Evolutionary conservation across 2,888 invertebrate species (phyloP).

Genomic region (Maniola hyperantus): DNA sequence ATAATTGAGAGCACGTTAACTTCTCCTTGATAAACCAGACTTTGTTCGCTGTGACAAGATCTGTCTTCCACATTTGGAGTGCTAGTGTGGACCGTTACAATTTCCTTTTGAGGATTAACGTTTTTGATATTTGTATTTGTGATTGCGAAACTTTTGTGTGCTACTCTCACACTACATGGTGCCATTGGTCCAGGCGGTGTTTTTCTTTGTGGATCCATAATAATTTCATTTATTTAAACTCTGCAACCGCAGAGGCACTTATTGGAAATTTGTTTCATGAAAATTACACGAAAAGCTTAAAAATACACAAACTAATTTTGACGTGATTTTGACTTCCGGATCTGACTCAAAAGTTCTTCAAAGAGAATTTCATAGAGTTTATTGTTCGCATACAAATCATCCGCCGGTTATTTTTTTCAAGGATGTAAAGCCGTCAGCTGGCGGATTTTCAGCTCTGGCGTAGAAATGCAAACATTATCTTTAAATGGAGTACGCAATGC

Average conservation of each 20-base stretch:
- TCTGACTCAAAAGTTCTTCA: neutral
- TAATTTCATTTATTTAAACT: constrained; percentile 23
- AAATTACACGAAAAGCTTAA: neutral
- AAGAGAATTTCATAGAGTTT: neutral
- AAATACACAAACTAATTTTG: neutral
- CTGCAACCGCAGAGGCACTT: neutral
- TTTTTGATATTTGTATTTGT: constrained; percentile 50
- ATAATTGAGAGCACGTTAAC: constrained; percentile 71
- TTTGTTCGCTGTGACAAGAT: constrained; percentile 57
- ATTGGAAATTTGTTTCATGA: neutral
- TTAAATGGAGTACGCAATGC: too few species aligned
- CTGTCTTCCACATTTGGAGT: constrained; percentile 62
- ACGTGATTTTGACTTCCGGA: neutral
- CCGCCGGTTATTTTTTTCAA: too few species aligned
- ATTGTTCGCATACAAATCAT: too few species aligned
- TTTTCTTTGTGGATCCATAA: constrained; percentile 68
- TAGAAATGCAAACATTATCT: too few species aligned
- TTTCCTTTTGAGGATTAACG: constrained; percentile 58
- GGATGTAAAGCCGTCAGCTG: too few species aligned
- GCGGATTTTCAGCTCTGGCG: too few species aligned
- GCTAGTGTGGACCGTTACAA: constrained; percentile 64
- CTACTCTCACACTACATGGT: constrained; percentile 52
- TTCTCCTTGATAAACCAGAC: constrained; percentile 67
- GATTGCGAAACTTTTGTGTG: constrained; percentile 60
- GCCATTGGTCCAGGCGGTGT: constrained; percentile 63